Percentiles rank a stretch among this genome's conserved stretches.
phyloP scores from a whole-genome alignment of 2,797 vertebrate genomes.

The Sebastes matsubarae region DNA sequence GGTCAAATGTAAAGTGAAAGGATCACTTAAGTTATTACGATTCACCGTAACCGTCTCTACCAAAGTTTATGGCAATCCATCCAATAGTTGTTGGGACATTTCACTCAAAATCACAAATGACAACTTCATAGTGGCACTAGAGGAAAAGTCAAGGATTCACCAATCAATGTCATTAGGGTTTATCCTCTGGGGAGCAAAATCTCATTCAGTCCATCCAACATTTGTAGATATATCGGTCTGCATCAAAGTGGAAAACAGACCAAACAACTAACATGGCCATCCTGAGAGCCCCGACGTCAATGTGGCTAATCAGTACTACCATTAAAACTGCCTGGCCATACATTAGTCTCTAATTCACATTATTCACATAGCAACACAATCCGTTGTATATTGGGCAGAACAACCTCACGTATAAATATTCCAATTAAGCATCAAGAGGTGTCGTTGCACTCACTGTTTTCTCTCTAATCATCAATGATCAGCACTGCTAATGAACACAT shows the following conservation, averaged over 20 bases:
- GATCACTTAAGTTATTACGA: not conserved
- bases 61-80: not conserved
- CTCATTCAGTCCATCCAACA: not conserved
- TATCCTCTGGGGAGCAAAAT: not conserved
- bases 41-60: not conserved
- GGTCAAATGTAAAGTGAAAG: not conserved
- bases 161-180: not conserved
- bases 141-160: not conserved
- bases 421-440: not conserved
- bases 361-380: not conserved
- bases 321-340: not conserved
- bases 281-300: not conserved
- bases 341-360: not conserved
- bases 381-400: not conserved
- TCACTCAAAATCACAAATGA: not conserved
- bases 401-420: not conserved
- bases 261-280: not conserved
- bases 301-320: not conserved
- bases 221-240: not conserved
- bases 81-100: not conserved
- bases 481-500: constrained; percentile 11
- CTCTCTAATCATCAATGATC: constrained; percentile 10
- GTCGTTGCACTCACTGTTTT: not conserved
- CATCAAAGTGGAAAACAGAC: not conserved
- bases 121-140: not conserved